Base-by-base conservation (phyloP, 2,113 vertebrate genomes). In the Ploceus nigricollis region DNA sequence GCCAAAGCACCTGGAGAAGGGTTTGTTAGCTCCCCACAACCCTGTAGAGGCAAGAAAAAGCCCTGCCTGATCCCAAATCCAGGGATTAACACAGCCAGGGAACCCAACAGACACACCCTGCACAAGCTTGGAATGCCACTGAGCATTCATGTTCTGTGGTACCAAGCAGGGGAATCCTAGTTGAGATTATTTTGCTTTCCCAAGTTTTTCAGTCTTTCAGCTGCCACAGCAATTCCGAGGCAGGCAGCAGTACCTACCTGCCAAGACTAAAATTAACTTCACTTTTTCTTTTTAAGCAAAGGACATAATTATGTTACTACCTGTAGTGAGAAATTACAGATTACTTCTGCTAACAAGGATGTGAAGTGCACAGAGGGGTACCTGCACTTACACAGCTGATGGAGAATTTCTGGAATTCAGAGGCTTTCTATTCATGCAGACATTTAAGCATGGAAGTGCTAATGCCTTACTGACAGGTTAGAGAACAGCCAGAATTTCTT, bases 231-330 rank as follows among this genome's bases (percentile, higher is more conserved):
- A 95, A 96, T 82, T 93, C 76, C 24, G 68, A 84, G 73, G 81
- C 72, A 78, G 72, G 89, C 60, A 93, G 75, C 39, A 90, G 89
- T 39, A 93, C 53, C 48, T 11, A 89, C 61, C 45, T 95, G 91
- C 48, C 75, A 73, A 84, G 84, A 97, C 90, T 96, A 97, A 94
- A 96, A 97, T 95, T 90, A 97, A 95, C 93, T 80, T 65, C 60
- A 45, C 63, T 73, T 68, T 57, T 66, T 83, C 87, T 58, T 96
- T 94, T 96, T 94, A 50, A 88, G 65, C 53, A 94, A 95, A 95
- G 80, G 63, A 79, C 69, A 86, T 54, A 84, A 97, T 92, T 89
- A 95, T 27, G 75, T 79, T 89, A 77, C 89, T 93, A 82, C 94
- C 83, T 10, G 23, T 60, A 92, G 94, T 35, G 88, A 95, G 78